Evolutionary conservation across 2,888 invertebrate species (phyloP), one percentile per base, ranked within the genome.

Genomic region (Drosophila basisetae): DNA sequence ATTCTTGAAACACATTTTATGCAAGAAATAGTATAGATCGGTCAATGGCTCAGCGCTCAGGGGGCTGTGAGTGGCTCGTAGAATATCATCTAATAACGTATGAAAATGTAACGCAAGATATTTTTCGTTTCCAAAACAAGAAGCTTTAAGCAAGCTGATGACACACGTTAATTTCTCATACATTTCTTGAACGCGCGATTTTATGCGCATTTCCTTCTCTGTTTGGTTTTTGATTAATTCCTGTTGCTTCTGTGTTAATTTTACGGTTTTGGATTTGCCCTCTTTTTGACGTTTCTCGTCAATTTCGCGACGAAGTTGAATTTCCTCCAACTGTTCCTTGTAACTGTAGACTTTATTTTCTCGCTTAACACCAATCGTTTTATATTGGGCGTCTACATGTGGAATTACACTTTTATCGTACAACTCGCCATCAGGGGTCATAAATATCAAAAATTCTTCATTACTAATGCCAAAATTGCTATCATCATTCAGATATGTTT

Each of bases 331-430:
- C 92, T 99, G 99, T 75, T 99, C 99, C 92, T 98, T 98, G 93
- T 98, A 99, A 75, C 98, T 98, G 93, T 99, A 99, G 2, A 96
- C 97, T 94, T 99, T 99, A 93, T 98, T 99, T 93, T 99, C 99
- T 22, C 99, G 95, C 93, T 98, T 98, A 92, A 99, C 95, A 88
- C 99, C 92, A 22, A 85, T 80, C 16, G 92, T 92, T 25, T 89
- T 85, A 73, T 93, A 93, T 59, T 92, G 91, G 47, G 93, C 91
- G 53, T 92, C 92, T 25, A 70, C 82, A 60, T 91, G 92, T 25
- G 96, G 96, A 60, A 97, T 93, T 0, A 97, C 96, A 80, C 96
- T 96, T 94, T 97, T 98, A 93, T 99, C 98, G 92, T 96, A 99
- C 0, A 99, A 94, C 91, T 97, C 97, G 4, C 97, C 98, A 66